Conservation (phyloP, 2,797 vertebrate species). For the Sphenodon punctatus region DNA sequence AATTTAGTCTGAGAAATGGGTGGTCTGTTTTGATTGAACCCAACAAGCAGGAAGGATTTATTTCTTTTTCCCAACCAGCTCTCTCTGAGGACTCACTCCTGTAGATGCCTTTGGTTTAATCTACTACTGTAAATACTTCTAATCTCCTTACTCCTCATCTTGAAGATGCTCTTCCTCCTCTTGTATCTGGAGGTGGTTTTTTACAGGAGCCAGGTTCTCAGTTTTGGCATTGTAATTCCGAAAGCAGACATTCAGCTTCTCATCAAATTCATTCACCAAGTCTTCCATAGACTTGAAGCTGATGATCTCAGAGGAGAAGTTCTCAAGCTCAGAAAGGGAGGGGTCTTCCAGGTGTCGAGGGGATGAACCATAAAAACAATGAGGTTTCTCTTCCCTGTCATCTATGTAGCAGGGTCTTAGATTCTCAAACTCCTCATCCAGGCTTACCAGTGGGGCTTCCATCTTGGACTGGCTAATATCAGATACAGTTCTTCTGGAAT, state of each 20-base stretch:
- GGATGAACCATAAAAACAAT: constrained; percentile 61
- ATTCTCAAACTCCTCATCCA: constrained; percentile 95
- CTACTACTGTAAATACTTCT: constrained; percentile 1
- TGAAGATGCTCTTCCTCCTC: constrained; percentile 90
- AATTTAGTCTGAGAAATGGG: too few relatives aligned
- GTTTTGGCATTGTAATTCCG: constrained; percentile 96
- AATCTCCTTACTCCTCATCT: constrained; percentile 89
- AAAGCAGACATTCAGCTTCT: constrained; percentile 95
- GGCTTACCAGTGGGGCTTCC: constrained; percentile 92
- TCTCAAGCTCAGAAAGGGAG: constrained; percentile 93
- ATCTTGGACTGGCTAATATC: constrained; percentile 63
- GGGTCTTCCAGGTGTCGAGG: constrained; percentile 84
- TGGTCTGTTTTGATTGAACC: too few relatives aligned
- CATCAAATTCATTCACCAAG: constrained; percentile 93
- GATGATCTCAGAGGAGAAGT: constrained; percentile 93
- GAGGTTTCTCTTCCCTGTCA: constrained; percentile 73
- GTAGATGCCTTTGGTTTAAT: background rate
- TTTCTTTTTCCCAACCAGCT: too few relatives aligned
- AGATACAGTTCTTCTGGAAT: constrained; percentile 22
- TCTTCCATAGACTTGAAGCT: constrained; percentile 98
- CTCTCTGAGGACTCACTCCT: too few relatives aligned
- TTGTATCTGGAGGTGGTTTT: constrained; percentile 85
- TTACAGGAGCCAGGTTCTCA: constrained; percentile 89
- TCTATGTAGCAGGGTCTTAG: constrained; percentile 84
- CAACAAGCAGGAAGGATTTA: too few relatives aligned